Conservation (phyloP, 1,140 invertebrate species). For the Diuraphis noxia region DNA sequence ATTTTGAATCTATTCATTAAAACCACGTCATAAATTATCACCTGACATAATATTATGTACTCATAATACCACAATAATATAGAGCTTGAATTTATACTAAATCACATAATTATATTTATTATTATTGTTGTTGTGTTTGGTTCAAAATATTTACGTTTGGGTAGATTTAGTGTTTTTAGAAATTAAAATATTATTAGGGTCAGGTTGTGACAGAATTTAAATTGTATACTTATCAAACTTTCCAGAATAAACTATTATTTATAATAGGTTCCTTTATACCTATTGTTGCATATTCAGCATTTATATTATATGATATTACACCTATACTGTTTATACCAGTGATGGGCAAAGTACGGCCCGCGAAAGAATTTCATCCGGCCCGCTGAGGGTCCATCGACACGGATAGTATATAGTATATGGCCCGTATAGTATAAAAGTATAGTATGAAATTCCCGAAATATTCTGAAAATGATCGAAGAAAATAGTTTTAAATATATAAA, state of each 20-base stretch:
- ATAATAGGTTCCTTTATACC: not conserved
- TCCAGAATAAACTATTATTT: not conserved
- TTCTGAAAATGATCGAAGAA: constrained; percentile 22
- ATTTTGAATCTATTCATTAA: not conserved
- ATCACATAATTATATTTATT: not conserved
- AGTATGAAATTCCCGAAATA: constrained; percentile 24
- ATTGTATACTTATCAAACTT: not conserved
- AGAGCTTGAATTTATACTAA: not conserved
- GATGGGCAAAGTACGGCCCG: constrained; percentile 30
- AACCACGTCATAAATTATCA: not conserved
- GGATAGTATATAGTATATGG: constrained; percentile 15
- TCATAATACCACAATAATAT: not conserved
- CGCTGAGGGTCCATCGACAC: not conserved
- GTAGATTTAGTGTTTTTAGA: not conserved
- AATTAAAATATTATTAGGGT: not conserved
- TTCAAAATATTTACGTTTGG: not conserved
- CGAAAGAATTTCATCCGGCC: constrained; percentile 19
- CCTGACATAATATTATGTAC: not conserved
- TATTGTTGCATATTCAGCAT: too few relatives aligned
- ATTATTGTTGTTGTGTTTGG: not conserved
- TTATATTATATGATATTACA: too few relatives aligned
- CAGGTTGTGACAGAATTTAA: not conserved
- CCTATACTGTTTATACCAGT: too few relatives aligned
- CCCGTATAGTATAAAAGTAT: not conserved
- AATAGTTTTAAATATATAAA: constrained; percentile 30